Base-by-base conservation (phyloP, 2,113 vertebrate genomes). In the Peucedramus taeniatus region DNA sequence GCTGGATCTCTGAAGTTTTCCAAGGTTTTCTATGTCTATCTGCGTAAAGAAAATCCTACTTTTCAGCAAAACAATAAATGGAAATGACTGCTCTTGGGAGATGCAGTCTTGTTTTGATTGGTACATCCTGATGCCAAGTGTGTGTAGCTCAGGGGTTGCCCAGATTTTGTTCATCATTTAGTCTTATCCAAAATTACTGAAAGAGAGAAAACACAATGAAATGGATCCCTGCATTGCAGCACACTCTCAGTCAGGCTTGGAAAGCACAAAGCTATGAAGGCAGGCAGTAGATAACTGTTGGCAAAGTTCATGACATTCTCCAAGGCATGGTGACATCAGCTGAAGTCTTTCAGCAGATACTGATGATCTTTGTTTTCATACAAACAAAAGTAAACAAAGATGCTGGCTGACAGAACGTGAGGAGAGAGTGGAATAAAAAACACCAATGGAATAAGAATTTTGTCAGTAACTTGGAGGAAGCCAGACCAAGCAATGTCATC, bases 11-110 rank as follows among this genome's bases (percentile, higher is more conserved):
- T 45, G 35, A 86, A 65, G 35, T 40, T 44, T 40, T 77, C 28
- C 45, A 57, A 50, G 20, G 3, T 21, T 91, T 47, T 83, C 17
- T 72, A 74, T 75, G 57, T 81, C 70, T 91, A 88, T 77, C n/a
- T 65, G 84, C 40, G 74, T 88, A 89, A 94, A 90, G 78, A 93
- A 94, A 92, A 97, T 78, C 60, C 56, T 80, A 27, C 27, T 87
- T 96, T 94, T 86, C 50, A 91, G 68, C 65, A 89, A 93, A 90
- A 47, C 66, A 82, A 21, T 82, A 40, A 20, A 47, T 84, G 70
- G 50, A 51, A 54, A 47, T 40, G 79, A 28, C 50, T 91, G 39
- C 20, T 89, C 35, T 47, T 71, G 57, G 1, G 23, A 72, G 35
- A 26, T 15, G 7, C 3, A 53, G 82, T 79, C 83, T 56, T 79